Percentiles rank a stretch among this genome's conserved stretches.
These are phyloP conservation scores for Diacarnus erythraeanus DNA, from an alignment of 37 sponge, comb jelly and placozoan genomes.

Conservation along the genomic window DNA sequence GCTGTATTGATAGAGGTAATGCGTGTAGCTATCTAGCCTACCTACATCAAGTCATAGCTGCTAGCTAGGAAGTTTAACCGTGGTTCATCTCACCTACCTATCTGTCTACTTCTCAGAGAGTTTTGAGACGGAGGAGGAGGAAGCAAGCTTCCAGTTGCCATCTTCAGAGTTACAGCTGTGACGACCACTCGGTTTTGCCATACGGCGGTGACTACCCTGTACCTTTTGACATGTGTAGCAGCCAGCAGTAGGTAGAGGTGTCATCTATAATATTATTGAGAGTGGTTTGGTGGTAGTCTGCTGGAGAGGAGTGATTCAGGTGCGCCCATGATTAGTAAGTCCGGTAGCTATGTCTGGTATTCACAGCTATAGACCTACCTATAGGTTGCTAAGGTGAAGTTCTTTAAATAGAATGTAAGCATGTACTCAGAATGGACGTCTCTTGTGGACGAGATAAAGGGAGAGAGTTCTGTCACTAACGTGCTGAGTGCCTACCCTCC, in stretches of 20 bases:
- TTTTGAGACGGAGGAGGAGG: constrained; percentile 28
- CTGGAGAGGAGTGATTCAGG: too few species aligned
- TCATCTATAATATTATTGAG: too few species aligned
- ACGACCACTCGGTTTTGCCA: too few species aligned
- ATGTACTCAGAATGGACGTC: constrained; percentile 83
- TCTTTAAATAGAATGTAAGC: background rate
- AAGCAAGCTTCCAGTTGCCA: background rate
- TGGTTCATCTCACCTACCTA: background rate
- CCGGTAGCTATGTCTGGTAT: too few species aligned
- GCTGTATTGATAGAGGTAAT: constrained; percentile 30
- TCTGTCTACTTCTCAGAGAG: constrained; percentile 60
- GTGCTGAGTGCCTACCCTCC: constrained; percentile 51
- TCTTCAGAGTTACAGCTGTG: too few species aligned
- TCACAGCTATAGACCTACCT: too few species aligned
- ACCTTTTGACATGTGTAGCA: too few species aligned
- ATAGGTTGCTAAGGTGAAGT: too few species aligned
- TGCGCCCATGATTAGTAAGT: too few species aligned
- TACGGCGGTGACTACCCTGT: too few species aligned
- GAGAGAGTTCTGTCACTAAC: background rate
- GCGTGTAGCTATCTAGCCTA: background rate
- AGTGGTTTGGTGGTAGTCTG: too few species aligned
- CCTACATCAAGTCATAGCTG: background rate
- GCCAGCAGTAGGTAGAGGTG: too few species aligned
- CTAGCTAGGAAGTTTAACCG: background rate
- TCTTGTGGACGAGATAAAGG: constrained; percentile 22